Evolutionary conservation across 2,888 invertebrate genomes (phyloP).

Genomic region (Protophormia terraenovae): DNA sequence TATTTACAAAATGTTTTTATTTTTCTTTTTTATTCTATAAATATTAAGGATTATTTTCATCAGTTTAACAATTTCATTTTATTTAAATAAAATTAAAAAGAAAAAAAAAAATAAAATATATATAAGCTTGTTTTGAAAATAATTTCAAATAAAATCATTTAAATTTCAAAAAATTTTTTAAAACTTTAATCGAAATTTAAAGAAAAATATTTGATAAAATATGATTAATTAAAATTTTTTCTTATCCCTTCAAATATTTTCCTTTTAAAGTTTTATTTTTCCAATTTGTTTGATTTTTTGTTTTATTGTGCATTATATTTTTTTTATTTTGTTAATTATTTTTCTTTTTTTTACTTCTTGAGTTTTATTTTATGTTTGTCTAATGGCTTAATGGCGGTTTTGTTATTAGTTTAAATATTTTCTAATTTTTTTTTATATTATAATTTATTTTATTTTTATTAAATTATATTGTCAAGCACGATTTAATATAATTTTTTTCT

Average conservation of each 20-base stretch:
- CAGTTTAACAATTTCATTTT: constrained; percentile 23
- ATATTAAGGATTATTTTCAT: not conserved
- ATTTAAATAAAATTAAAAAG: not conserved
- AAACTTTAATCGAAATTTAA: not conserved
- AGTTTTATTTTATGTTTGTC: constrained; percentile 3
- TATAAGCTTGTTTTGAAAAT: not conserved
- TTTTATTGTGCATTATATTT: constrained; percentile 13
- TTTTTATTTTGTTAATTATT: not conserved
- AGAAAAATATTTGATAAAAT: not conserved
- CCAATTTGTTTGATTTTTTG: not conserved
- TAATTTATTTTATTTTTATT: constrained; percentile 71
- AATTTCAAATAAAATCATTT: not conserved
- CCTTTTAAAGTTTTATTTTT: not conserved
- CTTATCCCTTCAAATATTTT: not conserved
- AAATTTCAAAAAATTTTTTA: not conserved
- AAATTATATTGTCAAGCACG: constrained; percentile 81
- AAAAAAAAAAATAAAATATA: not conserved
- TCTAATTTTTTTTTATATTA: constrained; percentile 55
- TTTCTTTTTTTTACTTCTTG: not conserved
- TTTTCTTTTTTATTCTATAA: not conserved
- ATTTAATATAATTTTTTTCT: constrained; percentile 65
- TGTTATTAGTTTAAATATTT: constrained; percentile 13
- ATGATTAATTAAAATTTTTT: not conserved
- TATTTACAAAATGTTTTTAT: constrained; percentile 41
- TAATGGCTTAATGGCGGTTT: constrained; percentile 40